Percentiles rank a stretch among this genome's conserved stretches.
Conservation (phyloP, 2,888 invertebrate genomes). For the Tenthredo mesomela region DNA sequence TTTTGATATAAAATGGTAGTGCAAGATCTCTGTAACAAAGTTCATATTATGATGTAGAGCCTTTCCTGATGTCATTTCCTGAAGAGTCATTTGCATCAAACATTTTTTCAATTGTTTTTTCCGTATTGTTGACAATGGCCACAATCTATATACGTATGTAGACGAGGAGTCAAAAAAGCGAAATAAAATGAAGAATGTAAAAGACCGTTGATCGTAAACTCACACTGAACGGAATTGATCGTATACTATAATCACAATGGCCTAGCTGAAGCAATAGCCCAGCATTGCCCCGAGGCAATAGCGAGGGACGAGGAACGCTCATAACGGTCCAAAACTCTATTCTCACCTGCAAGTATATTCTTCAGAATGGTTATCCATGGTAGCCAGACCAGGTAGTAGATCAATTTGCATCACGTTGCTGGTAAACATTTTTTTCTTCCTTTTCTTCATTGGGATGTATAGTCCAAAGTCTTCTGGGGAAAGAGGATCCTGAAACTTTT, state of each 20-base stretch:
- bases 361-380: neutral
- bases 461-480: neutral
- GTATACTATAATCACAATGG: constrained; percentile 4
- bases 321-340: constrained; percentile 48
- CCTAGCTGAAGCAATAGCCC: neutral
- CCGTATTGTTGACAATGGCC: neutral
- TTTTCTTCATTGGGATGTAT: neutral
- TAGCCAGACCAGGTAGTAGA: neutral
- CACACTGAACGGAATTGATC: constrained; percentile 5
- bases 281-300: constrained; percentile 10
- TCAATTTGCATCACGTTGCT: neutral
- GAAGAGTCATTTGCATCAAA: neutral
- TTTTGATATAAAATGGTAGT: neutral
- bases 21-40: neutral
- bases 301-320: constrained; percentile 12
- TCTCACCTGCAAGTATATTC: neutral
- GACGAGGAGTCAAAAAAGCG: neutral
- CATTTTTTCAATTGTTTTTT: neutral
- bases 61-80: neutral
- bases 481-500: neutral
- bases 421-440: neutral
- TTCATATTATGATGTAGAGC: neutral
- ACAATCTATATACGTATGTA: neutral
- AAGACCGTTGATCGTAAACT: neutral
- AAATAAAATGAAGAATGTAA: neutral